Base-by-base conservation (phyloP, 2,113 vertebrate species). In the Perca schrenkii region DNA sequence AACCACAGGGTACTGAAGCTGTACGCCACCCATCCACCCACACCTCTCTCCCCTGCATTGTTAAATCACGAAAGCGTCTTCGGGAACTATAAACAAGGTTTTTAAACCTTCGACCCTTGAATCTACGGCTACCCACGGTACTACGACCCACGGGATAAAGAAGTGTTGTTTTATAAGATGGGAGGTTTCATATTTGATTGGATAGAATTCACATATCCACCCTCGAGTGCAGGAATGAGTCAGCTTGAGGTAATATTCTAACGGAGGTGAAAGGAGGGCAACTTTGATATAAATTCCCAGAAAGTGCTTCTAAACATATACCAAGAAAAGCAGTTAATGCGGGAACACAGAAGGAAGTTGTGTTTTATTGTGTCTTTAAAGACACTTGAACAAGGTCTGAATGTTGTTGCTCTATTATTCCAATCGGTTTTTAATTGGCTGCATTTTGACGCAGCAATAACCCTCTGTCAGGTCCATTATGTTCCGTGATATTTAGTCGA, bases 381-480 rank as follows among this genome's bases (percentile, higher is more conserved):
- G 57, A 46, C 17, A n/a, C 17, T 31, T 64, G 56, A 56, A 71
- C 49, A 46, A 34, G 60, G 12, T 40, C 52, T 74, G 56, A n/a
- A 3, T 73, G 36, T 19, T 53, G 31, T 46, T 6, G 13, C 63
- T 43, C 43, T 21, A 2, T 21, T 61, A 16, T 63, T 50, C 6
- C n/a, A n/a, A 63, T 77, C 52, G 14, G 31, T 53, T 83, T 74
- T 77, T 76, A 82, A 83, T 73, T 72, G 61, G 22, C 31, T 60
- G 52, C 49, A 21, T 69, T 54, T n/a, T 25, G 57, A 75, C 13
- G 58, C 36, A 21, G 80, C 57, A 56, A 25, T 57, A 69, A 76
- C 57, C 8, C 53, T 56, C 3, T 77, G 53, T 83, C 53, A 62
- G 69, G 22, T 62, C 56, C 61, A 61, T 78, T 66, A 73, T 58